Conservation (phyloP, 2,888 invertebrate genomes). For the Eristalis intricaria region DNA sequence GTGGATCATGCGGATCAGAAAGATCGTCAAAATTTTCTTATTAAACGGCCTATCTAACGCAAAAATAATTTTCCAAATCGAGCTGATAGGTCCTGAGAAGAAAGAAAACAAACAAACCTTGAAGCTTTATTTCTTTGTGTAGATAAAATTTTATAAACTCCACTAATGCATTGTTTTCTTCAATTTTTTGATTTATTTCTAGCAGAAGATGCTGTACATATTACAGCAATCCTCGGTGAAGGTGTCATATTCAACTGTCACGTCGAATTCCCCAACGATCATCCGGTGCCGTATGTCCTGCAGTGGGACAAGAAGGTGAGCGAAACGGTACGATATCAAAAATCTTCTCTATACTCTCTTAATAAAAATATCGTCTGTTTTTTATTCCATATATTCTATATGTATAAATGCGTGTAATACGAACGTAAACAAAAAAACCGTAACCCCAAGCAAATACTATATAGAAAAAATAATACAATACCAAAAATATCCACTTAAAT, state of each 20-base stretch:
- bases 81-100: no score
- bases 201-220: slow-evolving; percentile 93
- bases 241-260: slow-evolving; percentile 99
- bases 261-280: slow-evolving; percentile 97
- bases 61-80: no score
- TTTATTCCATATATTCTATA: slow-evolving; percentile 74
- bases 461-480: slow-evolving; percentile 67
- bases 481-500: slow-evolving; percentile 50
- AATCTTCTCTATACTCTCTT: slow-evolving; percentile 83
- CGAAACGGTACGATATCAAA: slow-evolving; percentile 94
- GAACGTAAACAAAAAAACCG: slow-evolving; percentile 61
- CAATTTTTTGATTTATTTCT: slow-evolving; percentile 37
- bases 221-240: slow-evolving; percentile 98
- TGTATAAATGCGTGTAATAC: slow-evolving; percentile 71
- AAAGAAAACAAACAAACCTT: no score
- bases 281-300: slow-evolving; percentile 98
- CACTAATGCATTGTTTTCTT: neutral
- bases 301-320: slow-evolving; percentile 99
- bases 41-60: no score
- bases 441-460: slow-evolving; percentile 72
- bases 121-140: no score
- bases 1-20: no score
- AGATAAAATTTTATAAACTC: neutral
- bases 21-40: no score
- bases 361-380: slow-evolving; percentile 79